Conservation (phyloP, 2,113 vertebrate species). For the Calidris pugnax region DNA sequence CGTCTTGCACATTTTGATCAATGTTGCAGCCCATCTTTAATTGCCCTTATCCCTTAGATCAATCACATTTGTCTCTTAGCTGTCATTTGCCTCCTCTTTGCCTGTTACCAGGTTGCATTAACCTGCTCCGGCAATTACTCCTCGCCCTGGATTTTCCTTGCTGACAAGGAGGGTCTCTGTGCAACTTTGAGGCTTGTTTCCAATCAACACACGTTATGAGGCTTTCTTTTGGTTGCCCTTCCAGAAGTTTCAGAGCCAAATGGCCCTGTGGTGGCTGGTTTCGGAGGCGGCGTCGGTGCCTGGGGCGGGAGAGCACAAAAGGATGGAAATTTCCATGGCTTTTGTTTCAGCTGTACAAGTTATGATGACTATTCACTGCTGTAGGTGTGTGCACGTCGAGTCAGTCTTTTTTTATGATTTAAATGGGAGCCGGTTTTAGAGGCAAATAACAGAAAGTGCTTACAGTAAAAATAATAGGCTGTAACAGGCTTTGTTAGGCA, state of each 20-base stretch:
- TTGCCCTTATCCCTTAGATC: slow-evolving; percentile 15
- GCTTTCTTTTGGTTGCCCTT: background rate
- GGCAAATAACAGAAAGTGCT: slow-evolving; percentile 59
- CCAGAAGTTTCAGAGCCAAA: background rate
- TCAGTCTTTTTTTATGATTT: slow-evolving; percentile 41
- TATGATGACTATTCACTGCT: slow-evolving; percentile 29
- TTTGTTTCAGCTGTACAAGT: slow-evolving; percentile 55
- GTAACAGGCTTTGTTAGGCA: slow-evolving; percentile 48
- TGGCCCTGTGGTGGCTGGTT: background rate
- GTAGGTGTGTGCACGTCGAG: slow-evolving; percentile 30
- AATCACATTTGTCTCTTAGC: background rate
- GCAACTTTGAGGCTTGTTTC: background rate
- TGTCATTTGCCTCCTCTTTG: slow-evolving; percentile 7
- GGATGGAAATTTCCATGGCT: slow-evolving; percentile 56
- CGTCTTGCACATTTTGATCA: background rate
- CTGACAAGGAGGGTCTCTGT: background rate
- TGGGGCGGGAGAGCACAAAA: slow-evolving; percentile 2
- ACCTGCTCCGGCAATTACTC: background rate
- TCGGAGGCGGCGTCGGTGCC: background rate
- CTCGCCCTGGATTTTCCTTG: background rate
- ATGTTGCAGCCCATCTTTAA: slow-evolving; percentile 27
- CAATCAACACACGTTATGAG: background rate
- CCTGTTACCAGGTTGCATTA: background rate
- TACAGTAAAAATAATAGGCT: slow-evolving; percentile 59
- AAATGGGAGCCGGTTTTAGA: slow-evolving; percentile 56